Evolutionary conservation across 2,888 invertebrate genomes (phyloP).

Genomic region (Poecilobothrus nobilitatus): DNA sequence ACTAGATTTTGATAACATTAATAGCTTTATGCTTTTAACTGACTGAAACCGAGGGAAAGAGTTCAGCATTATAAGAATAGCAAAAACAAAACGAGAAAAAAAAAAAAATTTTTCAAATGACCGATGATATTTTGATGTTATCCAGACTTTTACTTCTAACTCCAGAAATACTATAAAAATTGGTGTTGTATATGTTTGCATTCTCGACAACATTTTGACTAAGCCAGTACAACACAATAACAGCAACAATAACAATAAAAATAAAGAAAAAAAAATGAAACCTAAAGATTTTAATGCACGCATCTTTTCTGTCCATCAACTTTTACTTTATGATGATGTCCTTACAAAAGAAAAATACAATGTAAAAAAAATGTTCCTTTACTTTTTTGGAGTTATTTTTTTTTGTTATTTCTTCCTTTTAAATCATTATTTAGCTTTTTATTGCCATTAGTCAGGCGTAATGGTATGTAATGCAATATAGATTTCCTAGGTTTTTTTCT

Average conservation of each 20-base stretch:
- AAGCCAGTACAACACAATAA: no score
- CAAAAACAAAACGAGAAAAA: no score
- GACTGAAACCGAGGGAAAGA: neutral
- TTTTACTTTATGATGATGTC: neutral
- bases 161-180: no score
- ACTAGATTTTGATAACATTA: conserved; percentile 4
- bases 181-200: neutral
- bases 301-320: neutral
- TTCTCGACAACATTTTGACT: neutral
- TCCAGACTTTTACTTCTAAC: neutral
- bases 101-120: neutral
- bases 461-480: neutral
- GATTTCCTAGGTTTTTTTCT: neutral
- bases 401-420: no score
- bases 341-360: neutral
- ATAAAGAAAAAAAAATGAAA: neutral
- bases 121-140: neutral
- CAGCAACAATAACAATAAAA: neutral
- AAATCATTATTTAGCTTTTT: no score
- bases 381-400: neutral
- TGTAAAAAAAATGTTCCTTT: neutral
- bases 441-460: neutral
- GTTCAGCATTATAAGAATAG: neutral
- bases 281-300: neutral
- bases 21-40: neutral